Evolutionary conservation across 2,888 invertebrate species (phyloP), one percentile per base, ranked within the genome.

Genomic region (Habrosyne pyritoides): DNA sequence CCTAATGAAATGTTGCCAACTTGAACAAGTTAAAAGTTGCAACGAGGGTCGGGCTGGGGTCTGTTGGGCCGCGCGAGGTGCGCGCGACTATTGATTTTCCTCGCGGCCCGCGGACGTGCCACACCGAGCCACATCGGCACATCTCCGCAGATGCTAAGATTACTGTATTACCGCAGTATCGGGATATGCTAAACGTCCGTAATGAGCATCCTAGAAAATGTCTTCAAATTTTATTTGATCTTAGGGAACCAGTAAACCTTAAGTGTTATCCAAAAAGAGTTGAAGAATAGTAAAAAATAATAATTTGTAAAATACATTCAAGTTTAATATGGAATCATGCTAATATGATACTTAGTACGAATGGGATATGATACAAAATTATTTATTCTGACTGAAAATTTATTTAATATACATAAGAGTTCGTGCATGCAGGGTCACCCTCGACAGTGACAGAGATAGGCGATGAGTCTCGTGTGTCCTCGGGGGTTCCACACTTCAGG

Each of bases 71-170:
- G 59, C 63, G 66, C 59, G 69, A 61, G 66, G 71, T 89, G 91
- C 91, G 91, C 91, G 91, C 89, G 89, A 76, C 89, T 91, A 91
- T 91, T 81, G 91, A 91, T 91, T 91, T 88, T 83, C 71, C 67
- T 57, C 65, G 42, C 14, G 57, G 50, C 63, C 64, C 71, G 63
- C 69, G 72, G 66, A 77, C 79, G 62, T 69, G 73, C 73, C 68
- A 69, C 72, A 69, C 69, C 75, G 74, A 42, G 14, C 8, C 52
- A 46, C 52, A 61, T 61, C 63, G 10, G 48, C 48, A 48, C 18
- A 75, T 79, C 77, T 73, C 74, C 69, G 65, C 65, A 74, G 74
- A 80, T 81, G 79, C 78, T 77, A 80, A 78, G 74, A 79, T 71
- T 73, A 72, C 64, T 72, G 63, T 56, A 33, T 33, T 30, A 60